Evolutionary conservation across 2,888 invertebrate species (phyloP), one percentile per base, ranked within the genome.

Genomic region (Erpobdella octoculata): DNA sequence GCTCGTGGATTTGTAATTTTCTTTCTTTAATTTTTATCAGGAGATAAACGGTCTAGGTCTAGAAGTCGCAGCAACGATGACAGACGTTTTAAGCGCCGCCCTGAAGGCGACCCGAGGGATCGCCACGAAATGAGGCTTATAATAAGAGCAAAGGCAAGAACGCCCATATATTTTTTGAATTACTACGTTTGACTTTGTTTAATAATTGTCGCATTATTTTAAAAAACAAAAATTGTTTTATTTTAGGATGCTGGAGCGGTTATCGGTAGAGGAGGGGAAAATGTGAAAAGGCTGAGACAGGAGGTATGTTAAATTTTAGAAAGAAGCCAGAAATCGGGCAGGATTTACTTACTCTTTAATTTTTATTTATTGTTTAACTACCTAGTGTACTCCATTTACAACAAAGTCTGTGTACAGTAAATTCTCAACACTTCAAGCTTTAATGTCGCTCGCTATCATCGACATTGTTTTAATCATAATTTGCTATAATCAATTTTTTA

Each of bases 191-290:
- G 12, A 36, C 28, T 38, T 68, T 48, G 28, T 18, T 48, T 9
- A 18, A 12, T 5, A 68, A 31, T 68, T 18, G 6, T 48, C 12
- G 41, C 41, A 31, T 21, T 67, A 15, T 8, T 28, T n/a, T 31
- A 15, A 31, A 28, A 31, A 2, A 9, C n/a, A 33, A 68, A 35
- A 21, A 48, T 31, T 8, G 28, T 18, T 2, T 62, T 8, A 62
- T 15, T n/a, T n/a, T 53, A 72, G 72, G 66, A 65, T 70, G 72
- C 72, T 65, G 72, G 72, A 9, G 64, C 70, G 18, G 65, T 72
- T 18, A 72, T 72, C 35, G 72, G 72, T 33, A 35, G 62, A 28
- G 72, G 72, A 1, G 72, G 72, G 6, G 41, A 37, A 36, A 72
- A 72, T 65, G 62, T 72, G 8, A 72, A 72, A 37, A 59, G 64